Base-by-base conservation (phyloP, 2,888 invertebrate species). In the Pristionchus exspectatus region DNA sequence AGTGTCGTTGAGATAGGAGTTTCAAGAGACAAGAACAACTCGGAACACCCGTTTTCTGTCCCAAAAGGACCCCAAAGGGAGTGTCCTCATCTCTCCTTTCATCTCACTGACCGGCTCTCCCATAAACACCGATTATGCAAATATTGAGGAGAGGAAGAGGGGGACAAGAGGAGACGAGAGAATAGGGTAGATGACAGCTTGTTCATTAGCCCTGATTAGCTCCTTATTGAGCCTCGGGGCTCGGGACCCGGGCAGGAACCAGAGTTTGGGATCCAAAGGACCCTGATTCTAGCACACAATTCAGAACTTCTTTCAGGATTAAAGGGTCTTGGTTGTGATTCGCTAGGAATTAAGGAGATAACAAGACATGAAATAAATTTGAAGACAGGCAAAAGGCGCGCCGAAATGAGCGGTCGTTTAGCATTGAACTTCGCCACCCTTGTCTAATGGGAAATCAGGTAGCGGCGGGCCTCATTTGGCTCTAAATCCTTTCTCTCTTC, bases 171-270 rank as follows among this genome's bases (percentile, higher is more conserved):
- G 74, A 81, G 72, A 72, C 24, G 33, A 72, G 50, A 27, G 81
- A 50, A 44, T 81, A 44, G 50, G 74, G 18, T 81, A 81, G 81
- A 44, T 81, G 81, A 81, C 81, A 81, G 81, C 81, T 81, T 81
- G 81, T 81, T 81, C 81, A 81, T 81, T 81, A 81, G 81, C 81
- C 50, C 44, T 81, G 81, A 81, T 81, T 81, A 81, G 81, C 50
- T 44, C 50, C 81, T 81, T 81, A 81, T 81, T 81, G 81, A 81
- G 81, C n/a, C 44, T 18, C 12, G 77, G 77, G 38, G 77, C 21
- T n/a, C 63, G 63, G 63, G 63, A 56, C 56, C 56, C 27, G 74
- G 38, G 4, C 77, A 44, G 3, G 81, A 50, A 81, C 81, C 5
- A 21, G 44, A 44, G 16, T 44, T n/a, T 7, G 24, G 77, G 72